These are phyloP conservation scores for Cryptotis parvus DNA, from an alignment of 2,113 vertebrate genomes.

Conservation along the genomic window DNA sequence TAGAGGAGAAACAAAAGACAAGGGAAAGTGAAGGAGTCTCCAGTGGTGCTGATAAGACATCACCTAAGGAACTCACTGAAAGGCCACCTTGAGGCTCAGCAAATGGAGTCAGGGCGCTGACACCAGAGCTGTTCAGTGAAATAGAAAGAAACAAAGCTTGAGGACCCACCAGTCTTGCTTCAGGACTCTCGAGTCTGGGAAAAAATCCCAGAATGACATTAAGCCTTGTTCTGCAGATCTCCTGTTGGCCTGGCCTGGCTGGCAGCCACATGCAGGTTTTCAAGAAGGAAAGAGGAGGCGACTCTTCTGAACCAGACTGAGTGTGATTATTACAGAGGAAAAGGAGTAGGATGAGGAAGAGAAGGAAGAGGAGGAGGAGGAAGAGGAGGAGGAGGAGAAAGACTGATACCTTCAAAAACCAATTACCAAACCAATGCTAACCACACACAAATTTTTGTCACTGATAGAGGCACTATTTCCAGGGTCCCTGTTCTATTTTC, in stretches of 20 bases:
- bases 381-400: neutral
- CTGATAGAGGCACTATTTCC: neutral
- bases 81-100: too few species aligned
- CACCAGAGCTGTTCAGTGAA: neutral
- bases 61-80: neutral
- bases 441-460: too few species aligned
- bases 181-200: neutral
- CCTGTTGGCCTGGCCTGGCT: neutral
- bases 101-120: neutral
- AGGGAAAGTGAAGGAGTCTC: neutral
- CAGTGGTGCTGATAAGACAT: too few species aligned
- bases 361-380: too few species aligned
- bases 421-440: neutral
- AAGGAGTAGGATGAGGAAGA: too few species aligned
- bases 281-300: neutral
- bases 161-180: neutral
- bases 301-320: neutral
- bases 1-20: neutral
- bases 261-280: neutral
- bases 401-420: neutral
- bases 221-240: neutral
- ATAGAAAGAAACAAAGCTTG: neutral
- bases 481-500: neutral
- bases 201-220: neutral
- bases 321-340: too few species aligned